phyloP scores from a whole-genome alignment of 2,888 invertebrate species.

The Scaptomyza cyrtandrae region DNA sequence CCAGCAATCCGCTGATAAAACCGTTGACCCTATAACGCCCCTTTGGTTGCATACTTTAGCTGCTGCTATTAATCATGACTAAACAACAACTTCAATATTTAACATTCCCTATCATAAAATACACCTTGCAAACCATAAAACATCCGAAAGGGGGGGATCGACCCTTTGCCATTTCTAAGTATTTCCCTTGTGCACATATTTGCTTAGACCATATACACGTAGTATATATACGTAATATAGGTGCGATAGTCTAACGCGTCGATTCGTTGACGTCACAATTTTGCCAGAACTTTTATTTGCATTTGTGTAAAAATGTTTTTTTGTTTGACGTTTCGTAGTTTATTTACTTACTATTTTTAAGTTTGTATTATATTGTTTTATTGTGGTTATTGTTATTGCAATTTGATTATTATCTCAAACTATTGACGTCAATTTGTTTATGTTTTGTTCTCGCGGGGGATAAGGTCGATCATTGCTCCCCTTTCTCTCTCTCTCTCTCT shows the following conservation, averaged over 20 bases:
- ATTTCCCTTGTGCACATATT: not conserved
- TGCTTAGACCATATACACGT: not conserved
- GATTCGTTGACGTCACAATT: slow-evolving; percentile 45
- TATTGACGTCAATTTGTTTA: slow-evolving; percentile 73
- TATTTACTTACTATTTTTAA: slow-evolving; percentile 37
- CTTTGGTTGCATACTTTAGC: not conserved
- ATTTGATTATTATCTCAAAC: slow-evolving; percentile 66
- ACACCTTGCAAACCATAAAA: slow-evolving; percentile 47
- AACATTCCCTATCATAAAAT: slow-evolving; percentile 27
- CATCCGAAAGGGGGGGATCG: not conserved
- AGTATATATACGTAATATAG: slow-evolving; percentile 9
- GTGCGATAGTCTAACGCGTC: slow-evolving; percentile 41
- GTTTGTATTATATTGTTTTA: not conserved
- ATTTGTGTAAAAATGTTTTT: slow-evolving; percentile 53
- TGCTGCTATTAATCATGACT: slow-evolving; percentile 19
- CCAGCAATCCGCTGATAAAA: slow-evolving; percentile 43
- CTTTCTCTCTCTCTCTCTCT: not conserved
- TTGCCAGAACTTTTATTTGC: slow-evolving; percentile 43
- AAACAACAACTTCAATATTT: slow-evolving; percentile 22
- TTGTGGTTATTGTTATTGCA: slow-evolving; percentile 43
- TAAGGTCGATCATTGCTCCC: slow-evolving; percentile 39
- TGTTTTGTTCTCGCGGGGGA: slow-evolving; percentile 38
- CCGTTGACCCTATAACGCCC: slow-evolving; percentile 4
- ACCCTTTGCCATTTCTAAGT: slow-evolving; percentile 6
- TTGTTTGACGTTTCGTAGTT: slow-evolving; percentile 55